Percentiles rank a stretch among this genome's conserved stretches.
Conservation (phyloP, 2,797 vertebrate species). For the Acanthurus lineatus region DNA sequence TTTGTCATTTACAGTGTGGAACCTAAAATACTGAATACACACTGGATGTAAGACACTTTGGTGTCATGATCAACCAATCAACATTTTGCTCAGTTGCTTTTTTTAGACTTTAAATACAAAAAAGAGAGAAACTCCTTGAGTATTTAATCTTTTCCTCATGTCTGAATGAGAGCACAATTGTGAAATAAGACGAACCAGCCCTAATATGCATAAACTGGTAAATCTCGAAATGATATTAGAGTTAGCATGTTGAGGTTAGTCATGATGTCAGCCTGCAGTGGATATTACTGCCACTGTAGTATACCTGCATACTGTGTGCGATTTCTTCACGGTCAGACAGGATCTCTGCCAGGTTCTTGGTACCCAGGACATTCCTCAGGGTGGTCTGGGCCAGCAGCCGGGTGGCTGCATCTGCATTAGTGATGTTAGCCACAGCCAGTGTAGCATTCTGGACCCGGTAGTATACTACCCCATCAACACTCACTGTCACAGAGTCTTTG, state of each 20-base stretch:
- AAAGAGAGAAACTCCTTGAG: not conserved
- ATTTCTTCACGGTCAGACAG: constrained; percentile 97
- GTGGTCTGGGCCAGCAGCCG: constrained; percentile 95
- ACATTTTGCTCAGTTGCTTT: not conserved
- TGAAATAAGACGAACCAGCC: not conserved
- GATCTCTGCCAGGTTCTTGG: constrained; percentile 96
- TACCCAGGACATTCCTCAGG: constrained; percentile 94
- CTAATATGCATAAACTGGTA: not conserved
- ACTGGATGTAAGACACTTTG: not conserved
- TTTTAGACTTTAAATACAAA: not conserved
- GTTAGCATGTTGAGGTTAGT: not conserved
- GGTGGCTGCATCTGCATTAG: constrained; percentile 94
- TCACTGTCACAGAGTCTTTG: constrained; percentile 95
- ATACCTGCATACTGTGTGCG: constrained; percentile 96
- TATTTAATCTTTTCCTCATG: not conserved
- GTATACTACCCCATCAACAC: constrained; percentile 96
- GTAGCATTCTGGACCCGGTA: constrained; percentile 96
- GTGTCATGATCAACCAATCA: not conserved
- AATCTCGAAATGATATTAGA: no score
- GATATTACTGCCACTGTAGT: not conserved
- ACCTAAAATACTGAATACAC: not conserved
- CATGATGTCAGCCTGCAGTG: not conserved
- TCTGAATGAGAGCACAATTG: not conserved
- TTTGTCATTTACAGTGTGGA: not conserved
- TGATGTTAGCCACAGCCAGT: constrained; percentile 95